Evolutionary conservation across 1,140 invertebrate species (phyloP).

Genomic region (Adoxophyes honmai): DNA sequence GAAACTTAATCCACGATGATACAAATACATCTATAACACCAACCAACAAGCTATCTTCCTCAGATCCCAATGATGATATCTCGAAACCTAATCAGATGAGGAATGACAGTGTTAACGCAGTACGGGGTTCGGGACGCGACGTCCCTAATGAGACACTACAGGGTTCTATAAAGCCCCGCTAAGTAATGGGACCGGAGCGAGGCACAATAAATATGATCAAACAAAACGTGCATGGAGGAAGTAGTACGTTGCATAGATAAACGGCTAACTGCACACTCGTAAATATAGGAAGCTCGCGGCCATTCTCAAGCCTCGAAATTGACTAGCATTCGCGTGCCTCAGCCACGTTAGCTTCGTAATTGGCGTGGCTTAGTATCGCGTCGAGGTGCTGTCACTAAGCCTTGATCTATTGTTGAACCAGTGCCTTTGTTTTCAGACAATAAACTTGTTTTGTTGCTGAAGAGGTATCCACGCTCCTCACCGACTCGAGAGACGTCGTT

Average conservation of each 20-base stretch:
- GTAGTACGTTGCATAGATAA: slow-evolving; percentile 66
- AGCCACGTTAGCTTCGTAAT: slow-evolving; percentile 62
- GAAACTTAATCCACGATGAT: too few relatives aligned
- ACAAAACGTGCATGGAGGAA: slow-evolving; percentile 66
- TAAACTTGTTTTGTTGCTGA: slow-evolving; percentile 62
- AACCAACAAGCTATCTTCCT: too few relatives aligned
- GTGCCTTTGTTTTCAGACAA: slow-evolving; percentile 65
- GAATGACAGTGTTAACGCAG: background rate
- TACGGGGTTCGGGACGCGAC: slow-evolving; percentile 33
- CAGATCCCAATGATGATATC: slow-evolving; percentile 14
- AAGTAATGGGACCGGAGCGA: slow-evolving; percentile 48
- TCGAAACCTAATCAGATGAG: slow-evolving; percentile 1
- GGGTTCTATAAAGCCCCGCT: slow-evolving; percentile 33
- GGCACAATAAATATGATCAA: slow-evolving; percentile 65
- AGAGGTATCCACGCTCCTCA: slow-evolving; percentile 34
- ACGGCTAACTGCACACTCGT: slow-evolving; percentile 41
- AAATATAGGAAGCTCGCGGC: slow-evolving; percentile 46
- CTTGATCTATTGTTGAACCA: slow-evolving; percentile 34
- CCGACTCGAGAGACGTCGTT: slow-evolving; percentile 32
- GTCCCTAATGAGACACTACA: slow-evolving; percentile 55
- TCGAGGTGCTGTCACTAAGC: slow-evolving; percentile 49
- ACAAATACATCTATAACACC: too few relatives aligned
- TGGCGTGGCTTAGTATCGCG: slow-evolving; percentile 45
- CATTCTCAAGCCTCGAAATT: slow-evolving; percentile 54
- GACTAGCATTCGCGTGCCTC: slow-evolving; percentile 53